Conservation (phyloP, 2,797 vertebrate species). For the Hydrocynus forskahlii region DNA sequence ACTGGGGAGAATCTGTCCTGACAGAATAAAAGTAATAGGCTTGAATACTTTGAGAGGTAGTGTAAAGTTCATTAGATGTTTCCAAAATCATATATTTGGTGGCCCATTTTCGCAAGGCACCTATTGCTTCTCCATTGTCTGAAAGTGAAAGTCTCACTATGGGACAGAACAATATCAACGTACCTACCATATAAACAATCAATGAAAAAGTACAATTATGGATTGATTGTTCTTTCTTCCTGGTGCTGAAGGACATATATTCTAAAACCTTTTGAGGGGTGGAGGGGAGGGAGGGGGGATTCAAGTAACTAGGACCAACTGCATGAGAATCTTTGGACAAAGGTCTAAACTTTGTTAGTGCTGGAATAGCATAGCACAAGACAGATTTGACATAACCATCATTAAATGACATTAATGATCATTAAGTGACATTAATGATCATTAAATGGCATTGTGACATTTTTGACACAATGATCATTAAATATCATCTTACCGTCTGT, state of each 20-base stretch:
- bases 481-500: too few relatives aligned
- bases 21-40: not conserved
- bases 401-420: too few relatives aligned
- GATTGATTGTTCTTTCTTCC: not conserved
- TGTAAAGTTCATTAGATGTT: not conserved
- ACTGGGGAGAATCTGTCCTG: not conserved
- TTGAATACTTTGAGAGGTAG: not conserved
- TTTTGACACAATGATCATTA: too few relatives aligned
- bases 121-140: not conserved
- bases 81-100: not conserved
- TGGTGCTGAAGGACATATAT: not conserved
- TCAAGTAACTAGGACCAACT: not conserved
- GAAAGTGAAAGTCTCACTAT: not conserved
- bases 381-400: too few relatives aligned
- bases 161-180: not conserved
- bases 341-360: too few relatives aligned
- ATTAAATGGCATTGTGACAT: too few relatives aligned
- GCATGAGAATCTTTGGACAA: not conserved
- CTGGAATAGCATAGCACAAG: too few relatives aligned
- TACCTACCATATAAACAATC: not conserved
- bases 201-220: not conserved
- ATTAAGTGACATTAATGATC: too few relatives aligned
- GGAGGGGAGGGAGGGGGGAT: too few relatives aligned
- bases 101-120: not conserved
- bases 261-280: not conserved